Conservation (phyloP, 2,797 vertebrate genomes). For the Australoheros facetus region DNA sequence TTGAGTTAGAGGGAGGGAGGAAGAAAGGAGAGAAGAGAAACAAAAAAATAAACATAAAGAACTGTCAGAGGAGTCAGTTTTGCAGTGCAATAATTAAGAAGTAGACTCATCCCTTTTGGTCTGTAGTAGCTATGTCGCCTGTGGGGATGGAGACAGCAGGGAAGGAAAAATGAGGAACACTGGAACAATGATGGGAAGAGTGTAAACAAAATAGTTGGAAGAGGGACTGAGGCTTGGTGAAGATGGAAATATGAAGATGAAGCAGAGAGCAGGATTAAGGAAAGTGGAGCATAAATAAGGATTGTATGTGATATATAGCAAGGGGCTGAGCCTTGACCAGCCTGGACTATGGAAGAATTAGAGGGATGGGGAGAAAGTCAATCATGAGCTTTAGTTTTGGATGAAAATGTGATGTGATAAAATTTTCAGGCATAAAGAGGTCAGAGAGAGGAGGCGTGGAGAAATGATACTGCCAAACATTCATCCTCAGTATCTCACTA, state of each 20-base stretch:
- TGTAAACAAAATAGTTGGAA: conserved; percentile 25
- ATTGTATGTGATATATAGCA: neutral
- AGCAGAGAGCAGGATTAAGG: no score
- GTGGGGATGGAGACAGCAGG: conserved; percentile 47
- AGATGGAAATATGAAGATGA: conserved; percentile 8
- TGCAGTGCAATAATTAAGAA: conserved; percentile 63
- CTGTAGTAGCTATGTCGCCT: conserved; percentile 25
- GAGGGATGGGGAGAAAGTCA: conserved; percentile 1
- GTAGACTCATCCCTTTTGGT: conserved; percentile 36
- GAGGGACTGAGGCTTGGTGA: conserved; percentile 7
- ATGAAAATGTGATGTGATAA: conserved; percentile 15
- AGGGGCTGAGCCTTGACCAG: neutral
- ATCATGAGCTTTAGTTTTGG: conserved; percentile 13
- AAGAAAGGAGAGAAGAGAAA: conserved; percentile 10
- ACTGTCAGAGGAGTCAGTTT: conserved; percentile 46
- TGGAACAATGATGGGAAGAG: conserved; percentile 32
- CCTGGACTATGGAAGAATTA: neutral
- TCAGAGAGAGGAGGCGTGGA: neutral
- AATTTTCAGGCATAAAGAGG: neutral
- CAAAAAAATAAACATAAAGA: conserved; percentile 21
- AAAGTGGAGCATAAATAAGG: neutral
- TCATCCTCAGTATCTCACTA: neutral
- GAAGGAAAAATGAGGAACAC: conserved; percentile 4
- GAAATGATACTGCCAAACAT: conserved; percentile 8
- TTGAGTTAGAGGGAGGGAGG: conserved; percentile 11